Evolutionary conservation across 2,888 invertebrate species (phyloP), one percentile per base, ranked within the genome.

Genomic region (Isotomurus palustris): DNA sequence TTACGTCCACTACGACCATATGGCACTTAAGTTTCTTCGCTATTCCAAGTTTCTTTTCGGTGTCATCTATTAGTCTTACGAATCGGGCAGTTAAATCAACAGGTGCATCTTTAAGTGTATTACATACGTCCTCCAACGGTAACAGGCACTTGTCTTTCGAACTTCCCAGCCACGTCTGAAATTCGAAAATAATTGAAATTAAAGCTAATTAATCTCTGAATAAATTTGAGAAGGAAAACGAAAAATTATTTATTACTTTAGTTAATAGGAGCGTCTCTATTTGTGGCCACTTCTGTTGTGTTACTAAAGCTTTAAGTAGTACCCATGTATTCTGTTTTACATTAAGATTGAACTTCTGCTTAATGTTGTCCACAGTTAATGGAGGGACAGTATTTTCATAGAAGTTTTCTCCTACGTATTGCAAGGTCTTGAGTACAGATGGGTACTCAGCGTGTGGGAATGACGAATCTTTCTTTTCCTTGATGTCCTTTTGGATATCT

Each of bases 281-380:
- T 14, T 83, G 79, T 1, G 82, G 81, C 84, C 84, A 84, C 35
- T 81, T 81, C 56, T 78, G 78, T 1, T 78, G 72, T 40, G 79
- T 78, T 0, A 83, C 82, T 72, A 82, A 80, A 0, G 82, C 83
- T 62, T 82, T 82, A 0, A 87, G 71, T 0, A 83, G 84, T 0
- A 84, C 82, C 83, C 85, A 86, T 66, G 87, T 85, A 69, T 83
- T 85, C 62, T 86, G 85, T 1, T 82, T 76, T 0, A 78, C 80
- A 76, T 75, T 76, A 49, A 78, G 73, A 36, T 75, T 73, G 71
- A 83, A 83, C 52, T 67, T 66, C 21, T 57, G 55, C 44, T 65
- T 65, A 17, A 68, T 64, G 27, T 35, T 54, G 4, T 66, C 63
- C 1, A 61, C 58, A 10, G 61, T 61, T n/a, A 69, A 29, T 1